Percentiles rank a stretch among this genome's conserved stretches.
phyloP scores from a whole-genome alignment of 2,797 vertebrate genomes.

The Valencia hispanica region DNA sequence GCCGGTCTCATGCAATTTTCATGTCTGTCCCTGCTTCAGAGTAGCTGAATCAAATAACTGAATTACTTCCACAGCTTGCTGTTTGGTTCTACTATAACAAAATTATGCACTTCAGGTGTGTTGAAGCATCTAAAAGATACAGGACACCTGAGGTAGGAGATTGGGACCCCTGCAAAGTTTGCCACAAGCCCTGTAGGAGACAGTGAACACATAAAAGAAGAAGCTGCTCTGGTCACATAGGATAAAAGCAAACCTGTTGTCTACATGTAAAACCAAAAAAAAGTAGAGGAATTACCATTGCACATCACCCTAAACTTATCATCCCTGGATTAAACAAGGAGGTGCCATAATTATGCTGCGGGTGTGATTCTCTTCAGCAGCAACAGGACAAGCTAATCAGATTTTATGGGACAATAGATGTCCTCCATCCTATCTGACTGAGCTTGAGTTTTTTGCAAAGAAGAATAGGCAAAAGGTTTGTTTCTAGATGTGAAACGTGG shows the following conservation, averaged over 20 bases:
- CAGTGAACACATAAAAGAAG: background rate
- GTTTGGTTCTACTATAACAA: no score
- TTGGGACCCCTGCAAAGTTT: background rate
- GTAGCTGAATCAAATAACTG: no score
- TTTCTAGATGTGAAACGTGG: no score
- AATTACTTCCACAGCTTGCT: no score
- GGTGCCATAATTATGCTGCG: background rate
- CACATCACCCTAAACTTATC: background rate
- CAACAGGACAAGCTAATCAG: no score
- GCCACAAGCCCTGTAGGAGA: background rate
- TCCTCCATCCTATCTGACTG: no score
- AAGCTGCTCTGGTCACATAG: background rate
- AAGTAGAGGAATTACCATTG: background rate
- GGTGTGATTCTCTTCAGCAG: no score
- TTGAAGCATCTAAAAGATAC: background rate
- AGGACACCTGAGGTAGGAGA: background rate
- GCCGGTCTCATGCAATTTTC: no score
- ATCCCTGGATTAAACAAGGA: background rate
- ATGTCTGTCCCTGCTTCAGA: no score
- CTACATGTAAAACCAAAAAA: background rate
- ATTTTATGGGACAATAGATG: no score
- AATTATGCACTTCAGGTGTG: background rate
- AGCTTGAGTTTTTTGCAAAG: no score
- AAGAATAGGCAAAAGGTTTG: no score
- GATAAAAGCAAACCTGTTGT: background rate